Base-by-base conservation (phyloP, 2,888 invertebrate genomes). In the Pseudoips prasinana region DNA sequence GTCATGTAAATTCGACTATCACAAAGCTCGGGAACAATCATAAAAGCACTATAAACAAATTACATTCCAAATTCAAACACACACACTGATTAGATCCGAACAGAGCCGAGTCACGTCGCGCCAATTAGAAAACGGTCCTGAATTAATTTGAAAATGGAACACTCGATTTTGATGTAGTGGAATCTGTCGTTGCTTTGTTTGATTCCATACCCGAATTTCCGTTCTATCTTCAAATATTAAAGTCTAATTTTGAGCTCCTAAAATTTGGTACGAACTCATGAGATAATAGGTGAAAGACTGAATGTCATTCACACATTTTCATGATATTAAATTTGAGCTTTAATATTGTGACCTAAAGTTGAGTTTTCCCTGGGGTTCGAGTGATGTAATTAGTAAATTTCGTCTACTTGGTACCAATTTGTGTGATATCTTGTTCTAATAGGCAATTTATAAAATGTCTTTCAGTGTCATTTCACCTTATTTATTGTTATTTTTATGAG, bases 131-230 rank as follows among this genome's bases (percentile, higher is more conserved):
- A 81, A 80, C 78, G 54, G 73, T 70, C 67, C 76, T 60, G 75
- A 82, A 84, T 85, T 85, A 84, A 86, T 85, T 86, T 75, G 78
- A 85, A 87, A 86, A 85, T 79, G 73, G 84, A 83, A 80, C 84
- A 78, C 86, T 87, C 83, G 78, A 86, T 80, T 82, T 84, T 88
- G 87, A 88, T 83, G 79, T 84, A 87, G 83, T 84, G 83, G 77
- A 72, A 71, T 67, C 70, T 80, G 83, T 81, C 83, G 41, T 26
- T 44, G 39, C 44, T 49, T 57, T 58, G 54, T 57, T 40, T 27
- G 10, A 22, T 14, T 17, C 24, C 17, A 23, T 37, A 54, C 25
- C 8, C 33, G 10, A 63, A 43, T 53, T 27, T 25, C 27, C 35
- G 46, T 52, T 49, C 58, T 58, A 54, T 11, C 0, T 0, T 9